phyloP scores from a whole-genome alignment of 2,888 invertebrate genomes.

The Drosophila histrio region DNA sequence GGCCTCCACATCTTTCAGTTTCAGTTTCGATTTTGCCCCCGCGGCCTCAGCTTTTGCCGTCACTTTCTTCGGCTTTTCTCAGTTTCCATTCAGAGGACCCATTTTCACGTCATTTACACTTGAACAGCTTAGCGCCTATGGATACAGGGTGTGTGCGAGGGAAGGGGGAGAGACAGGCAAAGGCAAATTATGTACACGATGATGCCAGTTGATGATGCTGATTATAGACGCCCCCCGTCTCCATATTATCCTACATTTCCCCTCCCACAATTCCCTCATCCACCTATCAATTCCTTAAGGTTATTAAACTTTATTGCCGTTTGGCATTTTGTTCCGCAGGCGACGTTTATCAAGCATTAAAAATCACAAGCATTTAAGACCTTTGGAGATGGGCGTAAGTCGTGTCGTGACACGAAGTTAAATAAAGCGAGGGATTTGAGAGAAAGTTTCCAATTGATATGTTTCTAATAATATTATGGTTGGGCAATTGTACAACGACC shows the following conservation, averaged over 20 bases:
- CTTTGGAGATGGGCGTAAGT: slow-evolving; percentile 3
- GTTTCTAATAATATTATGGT: background rate
- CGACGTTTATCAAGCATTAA: slow-evolving; percentile 45
- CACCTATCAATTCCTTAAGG: slow-evolving; percentile 46
- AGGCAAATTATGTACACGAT: slow-evolving; percentile 62
- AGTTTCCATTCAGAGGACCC: slow-evolving; percentile 33
- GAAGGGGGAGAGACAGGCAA: slow-evolving; percentile 19
- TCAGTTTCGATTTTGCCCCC: slow-evolving; percentile 26
- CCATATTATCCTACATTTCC: background rate
- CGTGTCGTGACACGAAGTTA: slow-evolving; percentile 7
- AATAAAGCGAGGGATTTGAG: background rate
- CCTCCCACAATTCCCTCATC: background rate
- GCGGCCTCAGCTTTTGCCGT: background rate
- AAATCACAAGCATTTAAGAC: slow-evolving; percentile 47
- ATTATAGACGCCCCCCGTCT: slow-evolving; percentile 51
- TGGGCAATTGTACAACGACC: too few species aligned
- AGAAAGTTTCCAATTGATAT: background rate
- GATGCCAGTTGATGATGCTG: slow-evolving; percentile 74
- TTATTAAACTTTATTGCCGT: slow-evolving; percentile 74
- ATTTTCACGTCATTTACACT: slow-evolving; percentile 79
- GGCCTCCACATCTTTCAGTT: slow-evolving; percentile 47
- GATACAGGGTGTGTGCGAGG: slow-evolving; percentile 17
- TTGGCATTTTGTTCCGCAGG: slow-evolving; percentile 48
- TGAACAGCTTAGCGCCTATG: slow-evolving; percentile 70
- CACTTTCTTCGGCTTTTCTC: slow-evolving; percentile 15